Percentiles rank a stretch among this genome's conserved stretches.
These are phyloP conservation scores for Vimba vimba DNA, from an alignment of 2,113 vertebrate genomes.

Conservation along the genomic window DNA sequence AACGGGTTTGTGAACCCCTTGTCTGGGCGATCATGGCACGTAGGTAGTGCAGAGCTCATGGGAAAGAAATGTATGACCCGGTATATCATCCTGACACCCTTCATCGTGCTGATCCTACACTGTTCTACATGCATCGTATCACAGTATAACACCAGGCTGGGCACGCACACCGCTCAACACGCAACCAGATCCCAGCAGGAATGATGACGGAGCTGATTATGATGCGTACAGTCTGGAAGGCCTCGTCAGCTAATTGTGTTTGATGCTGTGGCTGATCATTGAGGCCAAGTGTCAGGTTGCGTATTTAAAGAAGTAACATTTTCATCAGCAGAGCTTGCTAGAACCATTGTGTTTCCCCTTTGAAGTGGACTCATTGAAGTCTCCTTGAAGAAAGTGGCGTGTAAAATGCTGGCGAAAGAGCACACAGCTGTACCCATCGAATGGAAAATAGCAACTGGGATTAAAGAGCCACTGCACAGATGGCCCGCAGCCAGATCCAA, in stretches of 20 bases:
- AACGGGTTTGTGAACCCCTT: not conserved
- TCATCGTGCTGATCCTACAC: not conserved
- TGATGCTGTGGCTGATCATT: slow-evolving; percentile 65
- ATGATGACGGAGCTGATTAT: slow-evolving; percentile 63
- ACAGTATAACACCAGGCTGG: slow-evolving; percentile 6
- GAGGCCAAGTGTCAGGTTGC: slow-evolving; percentile 61
- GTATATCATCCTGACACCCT: not conserved
- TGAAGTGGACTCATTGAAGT: slow-evolving; percentile 67
- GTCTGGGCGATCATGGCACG: not conserved
- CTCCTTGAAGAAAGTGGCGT: slow-evolving; percentile 67
- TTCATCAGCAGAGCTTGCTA: slow-evolving; percentile 61
- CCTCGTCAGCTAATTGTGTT: slow-evolving; percentile 69
- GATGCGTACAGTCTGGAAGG: slow-evolving; percentile 56
- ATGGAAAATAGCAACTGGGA: slow-evolving; percentile 57
- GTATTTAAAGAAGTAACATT: slow-evolving; percentile 66
- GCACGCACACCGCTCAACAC: slow-evolving; percentile 16
- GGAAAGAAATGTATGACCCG: not conserved
- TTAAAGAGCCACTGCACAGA: slow-evolving; percentile 60
- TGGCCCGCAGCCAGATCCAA: slow-evolving; percentile 60
- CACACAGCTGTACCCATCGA: slow-evolving; percentile 68
- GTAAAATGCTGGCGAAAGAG: slow-evolving; percentile 68
- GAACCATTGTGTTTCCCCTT: slow-evolving; percentile 49
- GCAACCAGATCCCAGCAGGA: slow-evolving; percentile 53
- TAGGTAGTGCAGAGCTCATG: not conserved
- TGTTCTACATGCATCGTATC: slow-evolving; percentile 24